These are phyloP conservation scores for Megaustenia siamemsis DNA, from an alignment of 2,888 invertebrate species.

Conservation along the genomic window DNA sequence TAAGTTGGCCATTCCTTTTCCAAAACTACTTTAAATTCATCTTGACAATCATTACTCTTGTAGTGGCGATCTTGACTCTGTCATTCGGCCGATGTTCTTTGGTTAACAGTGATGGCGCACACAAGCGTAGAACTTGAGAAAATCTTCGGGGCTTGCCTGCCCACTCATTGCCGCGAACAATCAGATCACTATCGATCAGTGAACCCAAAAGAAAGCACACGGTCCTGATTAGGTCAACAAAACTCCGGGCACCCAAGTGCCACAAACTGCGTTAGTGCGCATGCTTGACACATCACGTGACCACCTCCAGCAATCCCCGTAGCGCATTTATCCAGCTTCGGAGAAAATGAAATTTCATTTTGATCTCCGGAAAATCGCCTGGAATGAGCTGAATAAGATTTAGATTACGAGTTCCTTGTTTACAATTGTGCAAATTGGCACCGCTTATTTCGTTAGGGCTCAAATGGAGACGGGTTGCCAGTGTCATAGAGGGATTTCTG, in stretches of 20 bases:
- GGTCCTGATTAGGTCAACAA: constrained; percentile 54
- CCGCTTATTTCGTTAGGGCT: constrained; percentile 60
- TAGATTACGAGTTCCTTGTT: constrained; percentile 63
- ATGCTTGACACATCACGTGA: constrained; percentile 51
- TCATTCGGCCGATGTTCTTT: not conserved
- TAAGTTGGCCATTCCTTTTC: not conserved
- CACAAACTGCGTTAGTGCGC: constrained; percentile 51
- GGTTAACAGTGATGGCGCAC: not conserved
- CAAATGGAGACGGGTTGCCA: constrained; percentile 64
- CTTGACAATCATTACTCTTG: not conserved
- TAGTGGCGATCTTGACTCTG: not conserved
- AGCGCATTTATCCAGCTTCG: constrained; percentile 59
- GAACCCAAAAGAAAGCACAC: constrained; percentile 54
- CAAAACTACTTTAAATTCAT: not conserved
- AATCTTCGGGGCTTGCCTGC: constrained; percentile 33
- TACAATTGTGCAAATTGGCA: constrained; percentile 63
- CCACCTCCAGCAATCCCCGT: constrained; percentile 39
- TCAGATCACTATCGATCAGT: constrained; percentile 45
- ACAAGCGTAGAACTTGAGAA: not conserved
- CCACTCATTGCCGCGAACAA: constrained; percentile 42
- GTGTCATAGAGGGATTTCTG: constrained; percentile 63
- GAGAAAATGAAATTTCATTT: constrained; percentile 64
- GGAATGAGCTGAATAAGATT: constrained; percentile 64
- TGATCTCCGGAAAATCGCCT: constrained; percentile 61
- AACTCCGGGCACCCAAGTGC: constrained; percentile 53